Base-by-base conservation (phyloP, 2,797 vertebrate genomes). In the Gobio occitaniae region DNA sequence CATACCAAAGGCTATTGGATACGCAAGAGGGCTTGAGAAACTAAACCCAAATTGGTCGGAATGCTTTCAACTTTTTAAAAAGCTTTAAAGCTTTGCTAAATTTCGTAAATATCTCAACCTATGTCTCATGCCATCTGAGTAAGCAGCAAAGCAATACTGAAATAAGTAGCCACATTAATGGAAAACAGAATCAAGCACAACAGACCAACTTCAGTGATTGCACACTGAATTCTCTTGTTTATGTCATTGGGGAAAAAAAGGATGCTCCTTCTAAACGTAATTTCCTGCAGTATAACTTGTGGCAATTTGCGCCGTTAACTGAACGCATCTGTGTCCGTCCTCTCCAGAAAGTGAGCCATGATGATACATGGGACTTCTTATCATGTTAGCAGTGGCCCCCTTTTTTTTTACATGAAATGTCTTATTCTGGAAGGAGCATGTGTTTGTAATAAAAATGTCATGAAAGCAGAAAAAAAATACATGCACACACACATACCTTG, bases 381-480 rank as follows among this genome's bases (percentile, higher is more conserved):
- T 82, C 52, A 38, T 63, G 52, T 77, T 47, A 32, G 21, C 68
- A 29, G 4, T 15, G 2, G 29, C 6, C 16, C n/a, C 17, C 6
- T 50, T 50, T 65, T 12, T 25, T 81, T 59, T 70, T 87, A 65
- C 69, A 88, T 85, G 86, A 92, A 91, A 90, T 78, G 84, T 85
- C 86, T 74, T 81, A 86, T 83, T 86, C 88, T 87, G 86, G 80
- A 91, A 86, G 82, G 72, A 74, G 88, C 93, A 94, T 91, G 74
- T 94, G 93, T 91, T 93, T 91, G 89, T 80, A 91, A 95, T 94
- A 93, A 92, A 92, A 85, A 89, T 88, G 90, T 88, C 90, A 91
- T 82, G 78, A 89, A 88, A 84, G 77, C 48, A 88, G 89, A 92
- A 87, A 85, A 54, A 85, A 86, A 81, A 29, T 16, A 86, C 38